Percentiles rank a stretch among this genome's conserved stretches.
phyloP scores from a whole-genome alignment of 2,888 invertebrate species.

The Drosophila lacicola region DNA sequence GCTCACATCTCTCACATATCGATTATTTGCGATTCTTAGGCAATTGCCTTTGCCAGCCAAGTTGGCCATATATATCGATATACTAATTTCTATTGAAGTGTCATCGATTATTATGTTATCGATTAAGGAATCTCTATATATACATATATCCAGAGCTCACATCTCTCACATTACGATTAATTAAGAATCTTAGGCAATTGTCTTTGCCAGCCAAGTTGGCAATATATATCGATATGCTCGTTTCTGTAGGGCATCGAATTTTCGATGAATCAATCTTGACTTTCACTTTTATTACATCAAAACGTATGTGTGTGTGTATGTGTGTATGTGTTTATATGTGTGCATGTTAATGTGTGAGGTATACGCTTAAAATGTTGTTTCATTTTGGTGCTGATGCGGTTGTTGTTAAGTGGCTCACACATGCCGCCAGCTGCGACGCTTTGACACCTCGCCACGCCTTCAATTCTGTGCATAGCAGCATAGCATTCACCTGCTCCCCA shows the following conservation, averaged over 20 bases:
- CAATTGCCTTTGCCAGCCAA: not conserved
- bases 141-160: not conserved
- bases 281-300: conserved; percentile 13
- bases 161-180: no score
- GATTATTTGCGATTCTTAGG: no score
- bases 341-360: not conserved
- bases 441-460: conserved; percentile 6
- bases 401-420: conserved; percentile 54
- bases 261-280: conserved; percentile 36
- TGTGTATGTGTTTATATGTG: not conserved
- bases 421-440: conserved; percentile 36
- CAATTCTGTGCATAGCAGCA: not conserved
- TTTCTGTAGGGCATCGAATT: conserved; percentile 17
- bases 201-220: not conserved
- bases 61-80: conserved; percentile 3
- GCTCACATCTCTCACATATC: no score
- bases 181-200: no score
- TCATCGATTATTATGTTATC: not conserved
- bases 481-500: not conserved
- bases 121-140: not conserved
- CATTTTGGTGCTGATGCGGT: conserved; percentile 52
- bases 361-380: conserved; percentile 31
- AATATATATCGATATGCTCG: conserved; percentile 5
- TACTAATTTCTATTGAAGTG: not conserved
- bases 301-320: not conserved